A percentile compares a stretch with the other conserved stretches of the same genome.
Evolutionary conservation across 2,113 vertebrate genomes (phyloP).

Genomic region (Callochromis pleurospilus): DNA sequence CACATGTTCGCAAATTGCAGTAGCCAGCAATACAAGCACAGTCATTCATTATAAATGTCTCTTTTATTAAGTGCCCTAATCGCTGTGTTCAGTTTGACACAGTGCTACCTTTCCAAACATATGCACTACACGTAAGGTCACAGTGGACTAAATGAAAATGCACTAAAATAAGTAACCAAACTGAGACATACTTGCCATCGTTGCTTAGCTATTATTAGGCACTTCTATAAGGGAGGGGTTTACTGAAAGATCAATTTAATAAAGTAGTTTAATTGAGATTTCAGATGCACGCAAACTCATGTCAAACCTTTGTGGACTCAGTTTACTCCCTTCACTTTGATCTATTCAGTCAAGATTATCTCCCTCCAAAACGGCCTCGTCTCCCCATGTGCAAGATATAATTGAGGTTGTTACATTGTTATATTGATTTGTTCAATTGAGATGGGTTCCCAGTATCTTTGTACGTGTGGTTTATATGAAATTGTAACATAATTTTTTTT

Average conservation of each 20-base stretch:
- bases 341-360: neutral
- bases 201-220: neutral
- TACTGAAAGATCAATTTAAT: neutral
- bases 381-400: neutral
- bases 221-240: neutral
- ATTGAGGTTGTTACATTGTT: neutral
- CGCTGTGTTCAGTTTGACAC: neutral
- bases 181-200: neutral
- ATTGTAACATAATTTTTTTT: neutral
- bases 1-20: neutral
- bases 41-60: neutral
- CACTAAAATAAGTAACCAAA: neutral
- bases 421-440: neutral
- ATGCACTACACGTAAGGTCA: neutral
- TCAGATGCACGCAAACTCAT: neutral
- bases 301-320: neutral
- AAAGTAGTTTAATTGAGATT: neutral
- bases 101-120: neutral
- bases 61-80: neutral
- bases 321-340: neutral
- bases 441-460: neutral
- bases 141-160: neutral
- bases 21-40: neutral
- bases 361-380: neutral
- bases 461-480: neutral